A percentile compares a stretch with the other conserved stretches of the same genome.
Conservation (phyloP, 2,113 vertebrate species). For the Python bivittatus region DNA sequence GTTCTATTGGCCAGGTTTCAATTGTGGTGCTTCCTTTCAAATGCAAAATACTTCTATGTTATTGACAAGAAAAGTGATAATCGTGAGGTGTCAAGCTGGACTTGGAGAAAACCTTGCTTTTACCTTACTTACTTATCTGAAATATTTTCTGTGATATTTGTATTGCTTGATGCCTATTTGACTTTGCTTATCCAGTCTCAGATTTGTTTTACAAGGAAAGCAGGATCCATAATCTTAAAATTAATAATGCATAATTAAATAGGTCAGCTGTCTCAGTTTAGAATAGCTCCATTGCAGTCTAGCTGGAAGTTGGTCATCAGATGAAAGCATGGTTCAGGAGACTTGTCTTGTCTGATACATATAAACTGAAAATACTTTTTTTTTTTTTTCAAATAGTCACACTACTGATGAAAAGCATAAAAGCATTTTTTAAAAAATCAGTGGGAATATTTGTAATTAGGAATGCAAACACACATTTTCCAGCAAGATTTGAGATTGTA, state of each 20-base stretch:
- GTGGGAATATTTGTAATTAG: background rate
- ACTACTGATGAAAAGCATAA: background rate
- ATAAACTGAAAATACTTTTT: too few species aligned
- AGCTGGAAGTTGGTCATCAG: background rate
- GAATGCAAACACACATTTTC: background rate
- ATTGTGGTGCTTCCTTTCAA: background rate
- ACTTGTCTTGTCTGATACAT: too few species aligned
- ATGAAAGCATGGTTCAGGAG: background rate
- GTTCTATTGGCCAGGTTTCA: background rate
- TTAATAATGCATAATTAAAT: background rate
- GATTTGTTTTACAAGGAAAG: background rate
- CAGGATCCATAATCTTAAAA: background rate
- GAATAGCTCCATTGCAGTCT: background rate
- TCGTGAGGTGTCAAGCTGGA: background rate
- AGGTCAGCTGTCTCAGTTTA: background rate
- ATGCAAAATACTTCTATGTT: background rate
- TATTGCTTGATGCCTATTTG: background rate
- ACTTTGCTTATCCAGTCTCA: background rate
- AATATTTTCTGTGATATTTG: background rate
- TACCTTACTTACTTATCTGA: background rate
- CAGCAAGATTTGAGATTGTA: background rate
- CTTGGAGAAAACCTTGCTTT: background rate
- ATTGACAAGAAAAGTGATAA: background rate
- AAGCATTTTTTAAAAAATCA: background rate
- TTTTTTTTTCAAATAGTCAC: background rate